phyloP scores from a whole-genome alignment of 2,113 vertebrate genomes.

The Edolisoma coerulescens region DNA sequence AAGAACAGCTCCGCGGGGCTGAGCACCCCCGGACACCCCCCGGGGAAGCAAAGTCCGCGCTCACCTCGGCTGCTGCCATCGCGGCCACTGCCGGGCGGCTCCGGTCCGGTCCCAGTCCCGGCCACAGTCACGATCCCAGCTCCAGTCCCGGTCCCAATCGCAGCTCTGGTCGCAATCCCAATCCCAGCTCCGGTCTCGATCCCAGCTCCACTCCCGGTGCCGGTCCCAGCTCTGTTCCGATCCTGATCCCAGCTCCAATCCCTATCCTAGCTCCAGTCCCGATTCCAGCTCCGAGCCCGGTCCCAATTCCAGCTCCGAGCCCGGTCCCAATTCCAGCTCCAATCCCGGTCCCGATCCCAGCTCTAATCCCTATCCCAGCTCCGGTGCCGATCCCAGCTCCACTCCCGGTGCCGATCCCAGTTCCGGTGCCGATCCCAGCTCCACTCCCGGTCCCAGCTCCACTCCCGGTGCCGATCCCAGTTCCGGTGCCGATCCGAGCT shows the following conservation, averaged over 20 bases:
- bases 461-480: neutral
- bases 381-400: neutral
- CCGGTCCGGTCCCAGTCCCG: neutral
- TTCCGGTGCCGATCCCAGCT: accelerated
- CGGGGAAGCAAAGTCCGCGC: neutral
- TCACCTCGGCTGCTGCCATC: conserved; percentile 76
- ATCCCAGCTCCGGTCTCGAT: neutral
- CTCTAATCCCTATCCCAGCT: too few species aligned
- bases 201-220: neutral
- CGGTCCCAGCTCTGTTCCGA: accelerated
- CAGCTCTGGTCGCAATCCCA: neutral
- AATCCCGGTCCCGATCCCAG: accelerated
- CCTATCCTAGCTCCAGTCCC: neutral
- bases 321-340: accelerated
- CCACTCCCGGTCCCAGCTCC: neutral
- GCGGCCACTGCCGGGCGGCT: neutral
- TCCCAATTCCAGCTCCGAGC: neutral
- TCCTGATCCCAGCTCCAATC: accelerated
- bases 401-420: neutral
- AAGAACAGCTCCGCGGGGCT: neutral
- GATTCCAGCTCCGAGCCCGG: neutral
- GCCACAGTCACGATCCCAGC: too few species aligned
- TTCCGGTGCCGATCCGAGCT: accelerated
- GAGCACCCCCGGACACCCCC: neutral
- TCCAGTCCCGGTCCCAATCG: too few species aligned